These are phyloP conservation scores for Pseudoatta argentina DNA, from an alignment of 1,140 invertebrate species.

Conservation along the genomic window DNA sequence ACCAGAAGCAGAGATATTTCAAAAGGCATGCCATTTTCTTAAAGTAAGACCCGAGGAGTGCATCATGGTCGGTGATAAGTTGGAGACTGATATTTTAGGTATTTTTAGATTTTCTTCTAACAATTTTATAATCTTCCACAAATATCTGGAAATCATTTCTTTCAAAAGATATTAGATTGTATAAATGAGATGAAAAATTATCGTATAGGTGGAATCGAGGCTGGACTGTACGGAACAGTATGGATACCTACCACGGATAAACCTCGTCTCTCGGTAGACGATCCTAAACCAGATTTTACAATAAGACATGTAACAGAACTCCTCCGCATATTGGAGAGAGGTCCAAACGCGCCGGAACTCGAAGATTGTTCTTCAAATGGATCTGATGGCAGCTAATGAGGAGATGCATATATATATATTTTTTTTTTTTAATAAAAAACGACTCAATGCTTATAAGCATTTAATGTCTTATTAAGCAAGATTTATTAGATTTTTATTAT, in stretches of 20 bases:
- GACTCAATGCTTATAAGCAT: not conserved
- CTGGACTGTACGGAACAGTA: conserved; percentile 91
- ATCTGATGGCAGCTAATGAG: conserved; percentile 80
- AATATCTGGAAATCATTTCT: conserved; percentile 27
- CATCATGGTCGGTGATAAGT: conserved; percentile 94
- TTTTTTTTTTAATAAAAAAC: not conserved
- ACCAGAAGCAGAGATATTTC: conserved; percentile 92
- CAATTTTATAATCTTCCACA: conserved; percentile 29
- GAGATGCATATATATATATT: not conserved
- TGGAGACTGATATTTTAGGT: conserved; percentile 93
- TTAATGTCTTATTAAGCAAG: not conserved
- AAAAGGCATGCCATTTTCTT: conserved; percentile 91
- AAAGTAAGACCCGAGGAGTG: conserved; percentile 90
- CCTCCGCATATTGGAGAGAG: conserved; percentile 79
- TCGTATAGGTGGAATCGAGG: conserved; percentile 90
- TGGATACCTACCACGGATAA: conserved; percentile 89
- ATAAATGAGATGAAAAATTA: conserved; percentile 5
- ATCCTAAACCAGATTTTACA: conserved; percentile 83
- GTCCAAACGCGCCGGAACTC: conserved; percentile 82
- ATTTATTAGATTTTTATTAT: not conserved
- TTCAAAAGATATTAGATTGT: not conserved
- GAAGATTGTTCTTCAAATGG: conserved; percentile 85
- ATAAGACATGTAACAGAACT: conserved; percentile 84
- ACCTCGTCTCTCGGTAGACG: conserved; percentile 75
- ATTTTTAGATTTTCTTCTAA: conserved; percentile 35